Evolutionary conservation across 2,113 vertebrate genomes (phyloP).

Genomic region (Tyto alba): DNA sequence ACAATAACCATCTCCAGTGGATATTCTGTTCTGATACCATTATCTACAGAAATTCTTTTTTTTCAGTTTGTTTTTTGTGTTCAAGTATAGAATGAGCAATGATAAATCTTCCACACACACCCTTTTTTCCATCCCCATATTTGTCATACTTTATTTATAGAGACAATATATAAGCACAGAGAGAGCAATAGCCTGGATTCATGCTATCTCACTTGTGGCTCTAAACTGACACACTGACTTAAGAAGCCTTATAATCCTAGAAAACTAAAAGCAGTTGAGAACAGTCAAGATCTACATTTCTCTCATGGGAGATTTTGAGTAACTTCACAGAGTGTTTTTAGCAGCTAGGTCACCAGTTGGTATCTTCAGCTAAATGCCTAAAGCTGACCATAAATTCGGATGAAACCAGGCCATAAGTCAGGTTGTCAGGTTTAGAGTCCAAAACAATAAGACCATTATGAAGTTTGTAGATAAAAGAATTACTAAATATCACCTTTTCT

Average conservation of each 20-base stretch:
- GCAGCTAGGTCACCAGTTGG: background rate
- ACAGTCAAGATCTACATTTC: background rate
- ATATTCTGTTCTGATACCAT: background rate
- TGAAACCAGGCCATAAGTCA: background rate
- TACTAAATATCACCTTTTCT: background rate
- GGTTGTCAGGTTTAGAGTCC: background rate
- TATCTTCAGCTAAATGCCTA: background rate
- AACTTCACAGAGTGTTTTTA: background rate
- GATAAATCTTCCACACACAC: background rate
- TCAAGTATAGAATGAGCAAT: background rate
- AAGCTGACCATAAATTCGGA: background rate
- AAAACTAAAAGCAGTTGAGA: background rate
- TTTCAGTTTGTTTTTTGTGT: background rate
- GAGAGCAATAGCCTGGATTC: background rate
- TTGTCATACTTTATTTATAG: background rate
- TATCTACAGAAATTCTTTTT: background rate
- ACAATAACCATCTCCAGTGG: background rate
- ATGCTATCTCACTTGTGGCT: background rate
- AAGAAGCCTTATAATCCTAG: background rate
- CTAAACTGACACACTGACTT: background rate
- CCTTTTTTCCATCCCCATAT: background rate
- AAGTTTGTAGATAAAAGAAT: background rate
- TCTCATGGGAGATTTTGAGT: background rate
- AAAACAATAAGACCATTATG: background rate
- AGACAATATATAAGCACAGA: background rate